Base-by-base conservation (phyloP, 2,797 vertebrate genomes). In the Dicrostonyx torquatus region DNA sequence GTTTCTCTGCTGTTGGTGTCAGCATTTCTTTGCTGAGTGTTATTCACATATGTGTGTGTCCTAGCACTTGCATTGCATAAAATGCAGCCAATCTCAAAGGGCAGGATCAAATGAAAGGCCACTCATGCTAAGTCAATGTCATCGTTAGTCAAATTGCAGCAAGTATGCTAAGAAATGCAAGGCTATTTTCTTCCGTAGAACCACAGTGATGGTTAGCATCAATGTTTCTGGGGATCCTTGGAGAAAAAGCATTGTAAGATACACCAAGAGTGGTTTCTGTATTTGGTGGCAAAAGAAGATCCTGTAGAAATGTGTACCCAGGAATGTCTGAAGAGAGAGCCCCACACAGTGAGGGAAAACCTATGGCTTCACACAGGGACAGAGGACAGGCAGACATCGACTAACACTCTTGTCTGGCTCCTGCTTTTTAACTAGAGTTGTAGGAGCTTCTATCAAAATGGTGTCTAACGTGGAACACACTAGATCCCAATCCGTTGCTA, bases 91-190 rank as follows among this genome's bases (percentile, higher is more conserved):
- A 12, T 72, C 86, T 89, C 78, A 94, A 85, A 92, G 94, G 24
- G 93, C 55, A 43, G 68, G 48, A 55, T 86, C 85, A 90, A 90
- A 58, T 55, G 85, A 97, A 79, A 92, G 72, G 40, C 70, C 90
- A 94, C 85, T 92, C 77, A 43, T 20, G 43, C 73, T 78, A 92
- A 93, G 73, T 88, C 95, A 94, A 83, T 88, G 82, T 79, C 86
- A 9, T n/a, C 31, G 0, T 76, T 90, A 88, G 66, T 90, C 92
- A 90, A 75, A 76, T 31, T 76, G 77, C 66, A 90, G 31, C 37
- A 78, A 72, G 37, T n/a, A 68, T 18, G 84, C 79, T 73, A 68
- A 94, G 73, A 88, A 94, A 90, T 43, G 11, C 20, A 64, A 43
- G 58, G 37, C 34, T 68, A 6, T 89, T 90, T 96, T 76, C 86